Percentiles rank a stretch among this genome's conserved stretches.
phyloP scores from a whole-genome alignment of 2,113 vertebrate species.

The Apaloderma vittatum region DNA sequence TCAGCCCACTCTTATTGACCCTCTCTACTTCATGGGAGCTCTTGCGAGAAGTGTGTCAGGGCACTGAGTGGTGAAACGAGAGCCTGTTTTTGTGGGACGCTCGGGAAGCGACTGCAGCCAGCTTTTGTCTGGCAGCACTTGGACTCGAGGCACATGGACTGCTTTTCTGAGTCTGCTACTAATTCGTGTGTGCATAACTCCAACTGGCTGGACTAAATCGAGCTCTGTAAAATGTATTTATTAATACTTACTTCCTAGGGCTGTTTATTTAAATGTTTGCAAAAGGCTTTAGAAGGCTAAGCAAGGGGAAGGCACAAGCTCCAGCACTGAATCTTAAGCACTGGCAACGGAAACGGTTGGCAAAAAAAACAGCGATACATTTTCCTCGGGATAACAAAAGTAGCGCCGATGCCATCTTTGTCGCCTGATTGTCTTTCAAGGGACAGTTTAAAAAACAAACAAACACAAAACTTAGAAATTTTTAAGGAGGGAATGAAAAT shows the following conservation, averaged over 20 bases:
- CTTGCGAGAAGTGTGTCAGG: background rate
- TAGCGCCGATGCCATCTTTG: constrained; percentile 15
- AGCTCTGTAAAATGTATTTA: constrained; percentile 72
- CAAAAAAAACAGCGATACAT: constrained; percentile 17
- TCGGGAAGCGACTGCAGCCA: constrained; percentile 6
- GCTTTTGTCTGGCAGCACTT: constrained; percentile 56
- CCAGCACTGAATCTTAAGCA: constrained; percentile 59
- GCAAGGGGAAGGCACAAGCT: constrained; percentile 29
- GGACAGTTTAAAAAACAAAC: background rate
- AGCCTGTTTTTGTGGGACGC: background rate
- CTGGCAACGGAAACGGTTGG: constrained; percentile 9
- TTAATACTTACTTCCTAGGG: constrained; percentile 69
- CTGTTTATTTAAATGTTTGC: constrained; percentile 69
- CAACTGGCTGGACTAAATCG: constrained; percentile 63
- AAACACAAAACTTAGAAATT: background rate
- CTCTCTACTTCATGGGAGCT: background rate
- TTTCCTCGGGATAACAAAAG: constrained; percentile 46
- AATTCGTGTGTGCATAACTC: constrained; percentile 67
- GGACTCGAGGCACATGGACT: background rate
- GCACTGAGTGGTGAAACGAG: background rate
- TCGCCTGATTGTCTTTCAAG: background rate
- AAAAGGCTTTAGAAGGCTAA: constrained; percentile 67
- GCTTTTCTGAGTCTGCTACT: constrained; percentile 58
- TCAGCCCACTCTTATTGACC: background rate
- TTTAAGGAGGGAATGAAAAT: background rate